Percentiles rank a stretch among this genome's conserved stretches.
These are phyloP conservation scores for Penaeus japonicus DNA, from an alignment of 1,140 invertebrate species.

Conservation along the genomic window DNA sequence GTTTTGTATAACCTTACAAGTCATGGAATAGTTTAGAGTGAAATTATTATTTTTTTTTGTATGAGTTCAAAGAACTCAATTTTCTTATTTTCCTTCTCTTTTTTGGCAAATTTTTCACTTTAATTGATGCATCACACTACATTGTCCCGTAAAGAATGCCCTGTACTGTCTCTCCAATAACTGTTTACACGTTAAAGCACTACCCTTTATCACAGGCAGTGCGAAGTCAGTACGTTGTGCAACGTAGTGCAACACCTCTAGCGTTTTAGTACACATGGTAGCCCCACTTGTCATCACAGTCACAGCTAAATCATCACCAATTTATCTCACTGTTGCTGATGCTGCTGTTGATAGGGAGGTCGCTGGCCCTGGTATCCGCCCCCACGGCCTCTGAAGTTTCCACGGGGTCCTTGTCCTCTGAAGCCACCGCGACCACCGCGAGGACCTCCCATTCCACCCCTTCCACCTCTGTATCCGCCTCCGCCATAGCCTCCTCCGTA, in stretches of 20 bases:
- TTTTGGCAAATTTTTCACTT: conserved; percentile 56
- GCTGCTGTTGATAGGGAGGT: conserved; percentile 20
- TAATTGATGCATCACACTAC: conserved; percentile 45
- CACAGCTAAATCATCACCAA: not conserved
- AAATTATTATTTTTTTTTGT: conserved; percentile 38
- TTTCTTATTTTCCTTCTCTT: conserved; percentile 54
- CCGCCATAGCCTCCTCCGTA: conserved; percentile 32
- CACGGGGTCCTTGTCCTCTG: conserved; percentile 40
- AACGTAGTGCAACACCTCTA: conserved; percentile 25
- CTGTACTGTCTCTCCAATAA: conserved; percentile 54
- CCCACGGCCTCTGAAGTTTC: conserved; percentile 37
- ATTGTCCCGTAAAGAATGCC: conserved; percentile 56
- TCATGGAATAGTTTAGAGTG: conserved; percentile 53
- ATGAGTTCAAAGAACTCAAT: conserved; percentile 40
- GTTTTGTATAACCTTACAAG: conserved; percentile 46
- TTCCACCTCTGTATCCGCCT: conserved; percentile 35
- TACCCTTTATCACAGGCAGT: conserved; percentile 17
- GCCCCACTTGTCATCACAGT: conserved; percentile 17
- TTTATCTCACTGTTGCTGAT: conserved; percentile 22
- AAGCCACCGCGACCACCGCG: conserved; percentile 37
- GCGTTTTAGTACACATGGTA: conserved; percentile 10
- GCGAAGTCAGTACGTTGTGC: conserved; percentile 38
- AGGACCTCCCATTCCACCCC: conserved; percentile 46
- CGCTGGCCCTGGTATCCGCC: conserved; percentile 32
- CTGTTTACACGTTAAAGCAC: conserved; percentile 30